Base-by-base conservation (phyloP, 2,113 vertebrate genomes). In the Piprites chloris region DNA sequence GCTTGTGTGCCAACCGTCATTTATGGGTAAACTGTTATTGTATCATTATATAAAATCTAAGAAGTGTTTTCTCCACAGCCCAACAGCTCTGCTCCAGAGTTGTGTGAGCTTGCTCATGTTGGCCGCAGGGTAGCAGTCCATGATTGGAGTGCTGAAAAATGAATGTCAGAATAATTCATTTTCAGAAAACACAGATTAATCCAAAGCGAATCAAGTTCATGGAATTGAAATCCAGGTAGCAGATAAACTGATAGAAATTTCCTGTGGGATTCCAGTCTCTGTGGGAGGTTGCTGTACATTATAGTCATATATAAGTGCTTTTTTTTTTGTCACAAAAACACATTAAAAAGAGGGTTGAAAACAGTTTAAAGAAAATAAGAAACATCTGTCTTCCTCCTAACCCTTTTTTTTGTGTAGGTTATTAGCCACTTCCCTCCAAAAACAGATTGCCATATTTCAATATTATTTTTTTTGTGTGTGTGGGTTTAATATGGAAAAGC, bases 301-400 rank as follows among this genome's bases (percentile, higher is more conserved):
- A 50, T 67, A 86, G 85, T 67, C 94, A 69, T 73, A 83, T 14
- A 85, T 12, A 80, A 94, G 91, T 93, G 47, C 9, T 6, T 83
- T 74, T 73, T 76, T 61, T 46, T 46, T 33, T 13, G 10, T 19
- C 17, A 24, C 56, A 84, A 77, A 92, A 73, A 37, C 63, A 84
- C 67, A 77, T 95, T 52, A 93, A 95, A 95, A 94, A 55, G 53
- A 73, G 59, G 46, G 72, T 89, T 96, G 79, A 95, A 94, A 95
- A 93, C 59, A 88, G 76, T 93, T 93, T 92, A 90, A 92, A 86
- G 79, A 94, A 97, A 96, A 97, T 95, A 97, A 95, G 92, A 97
- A 97, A 95, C 94, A 93, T 94, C 95, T 97, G 96, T 93, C 59
- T 86, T 96, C 72, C 46, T 83, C 67, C 35, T 95, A 82, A 77